A percentile compares a stretch with the other conserved stretches of the same genome.
These are phyloP conservation scores for Ernsta delagoae DNA, from an alignment of 2,888 invertebrate species.

Conservation along the genomic window DNA sequence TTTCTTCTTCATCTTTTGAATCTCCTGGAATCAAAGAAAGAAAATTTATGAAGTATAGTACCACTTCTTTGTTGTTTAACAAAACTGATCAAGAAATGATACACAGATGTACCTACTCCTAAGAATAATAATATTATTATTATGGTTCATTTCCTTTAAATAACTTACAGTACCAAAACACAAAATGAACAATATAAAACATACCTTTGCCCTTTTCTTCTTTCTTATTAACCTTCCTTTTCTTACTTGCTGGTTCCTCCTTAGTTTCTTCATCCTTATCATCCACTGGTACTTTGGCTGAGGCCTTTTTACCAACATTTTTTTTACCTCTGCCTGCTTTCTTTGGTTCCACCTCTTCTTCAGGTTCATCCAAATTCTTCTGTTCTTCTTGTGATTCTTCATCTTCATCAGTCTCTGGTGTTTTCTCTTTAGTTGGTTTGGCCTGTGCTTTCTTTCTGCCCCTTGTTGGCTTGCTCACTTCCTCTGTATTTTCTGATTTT, in stretches of 20 bases:
- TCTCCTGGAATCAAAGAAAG: conserved; percentile 47
- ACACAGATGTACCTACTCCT: no score
- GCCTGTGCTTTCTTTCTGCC: conserved; percentile 51
- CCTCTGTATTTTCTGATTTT: conserved; percentile 50
- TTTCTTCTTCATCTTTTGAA: conserved; percentile 56
- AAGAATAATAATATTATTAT: no score
- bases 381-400: conserved; percentile 56
- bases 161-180: no score
- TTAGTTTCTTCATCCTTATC: conserved; percentile 54
- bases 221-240: conserved; percentile 62
- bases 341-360: conserved; percentile 59
- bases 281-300: conserved; percentile 59
- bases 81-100: no score
- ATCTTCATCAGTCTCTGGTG: conserved; percentile 52
- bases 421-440: conserved; percentile 55
- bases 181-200: neutral
- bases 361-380: conserved; percentile 52
- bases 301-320: conserved; percentile 62
- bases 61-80: no score
- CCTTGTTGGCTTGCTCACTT: conserved; percentile 56
- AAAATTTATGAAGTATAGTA: no score
- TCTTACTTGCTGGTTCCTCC: conserved; percentile 58
- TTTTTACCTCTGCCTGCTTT: conserved; percentile 66
- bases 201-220: conserved; percentile 66
- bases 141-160: no score